Percentiles rank a stretch among this genome's conserved stretches.
phyloP scores from a whole-genome alignment of 2,888 invertebrate genomes.

The Drosophila ochracea region DNA sequence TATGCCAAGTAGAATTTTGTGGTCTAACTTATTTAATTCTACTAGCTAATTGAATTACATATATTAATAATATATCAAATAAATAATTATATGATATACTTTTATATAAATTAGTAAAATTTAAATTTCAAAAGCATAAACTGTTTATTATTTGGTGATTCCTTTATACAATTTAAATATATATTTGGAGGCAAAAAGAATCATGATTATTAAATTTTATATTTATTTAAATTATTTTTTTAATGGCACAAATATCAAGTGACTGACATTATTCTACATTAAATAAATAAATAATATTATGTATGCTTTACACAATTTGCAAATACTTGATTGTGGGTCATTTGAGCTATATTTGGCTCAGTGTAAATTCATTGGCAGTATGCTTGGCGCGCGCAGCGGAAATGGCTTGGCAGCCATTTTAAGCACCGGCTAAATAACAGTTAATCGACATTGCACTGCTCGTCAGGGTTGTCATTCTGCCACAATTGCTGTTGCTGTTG shows the following conservation, averaged over 20 bases:
- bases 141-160: not conserved
- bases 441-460: constrained; percentile 75
- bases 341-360: not conserved
- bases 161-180: not conserved
- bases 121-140: not conserved
- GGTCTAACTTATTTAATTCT: not conserved
- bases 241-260: not conserved
- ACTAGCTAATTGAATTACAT: not conserved
- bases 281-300: not conserved
- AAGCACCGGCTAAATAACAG: constrained; percentile 77
- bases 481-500: constrained; percentile 34
- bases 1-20: not conserved
- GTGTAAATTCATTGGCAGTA: constrained; percentile 24
- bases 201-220: too few species aligned
- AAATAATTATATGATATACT: not conserved
- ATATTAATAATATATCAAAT: not conserved
- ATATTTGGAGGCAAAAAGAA: not conserved
- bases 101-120: rapidly evolving
- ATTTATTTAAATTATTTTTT: not conserved
- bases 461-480: constrained; percentile 56
- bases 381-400: constrained; percentile 49
- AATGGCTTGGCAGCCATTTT: constrained; percentile 74
- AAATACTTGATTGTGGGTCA: not conserved
- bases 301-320: not conserved
- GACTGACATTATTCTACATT: not conserved